phyloP scores from a whole-genome alignment of 2,113 vertebrate genomes.

The Otocyon megalotis region DNA sequence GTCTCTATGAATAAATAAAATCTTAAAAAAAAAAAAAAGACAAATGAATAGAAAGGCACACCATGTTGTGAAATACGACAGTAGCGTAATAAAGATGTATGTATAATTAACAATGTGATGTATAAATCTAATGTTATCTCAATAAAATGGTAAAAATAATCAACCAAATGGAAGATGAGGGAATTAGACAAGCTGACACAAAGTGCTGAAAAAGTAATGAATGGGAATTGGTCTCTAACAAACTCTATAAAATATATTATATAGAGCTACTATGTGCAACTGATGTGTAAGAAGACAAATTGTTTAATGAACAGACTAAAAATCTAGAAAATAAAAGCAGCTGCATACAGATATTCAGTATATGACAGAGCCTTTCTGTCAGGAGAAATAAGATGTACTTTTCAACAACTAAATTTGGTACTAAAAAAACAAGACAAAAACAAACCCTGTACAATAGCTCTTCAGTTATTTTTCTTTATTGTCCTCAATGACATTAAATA shows the following conservation, averaged over 20 bases:
- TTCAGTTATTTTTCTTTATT: background rate
- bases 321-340: background rate
- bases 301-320: background rate
- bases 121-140: background rate
- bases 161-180: background rate
- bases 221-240: background rate
- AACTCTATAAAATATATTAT: background rate
- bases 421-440: background rate
- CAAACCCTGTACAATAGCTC: background rate
- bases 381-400: background rate
- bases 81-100: background rate
- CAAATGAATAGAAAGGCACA: background rate
- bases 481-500: background rate
- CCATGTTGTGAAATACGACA: background rate
- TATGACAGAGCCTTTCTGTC: background rate
- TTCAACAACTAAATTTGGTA: background rate
- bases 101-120: background rate
- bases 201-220: background rate
- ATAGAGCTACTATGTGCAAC: background rate
- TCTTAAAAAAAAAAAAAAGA: background rate
- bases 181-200: background rate
- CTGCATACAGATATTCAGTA: background rate
- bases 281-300: background rate
- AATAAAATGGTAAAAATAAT: background rate
- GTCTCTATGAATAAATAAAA: too few relatives aligned